Conservation (phyloP, 2,888 invertebrate genomes). For the Cerastis leucographa region DNA sequence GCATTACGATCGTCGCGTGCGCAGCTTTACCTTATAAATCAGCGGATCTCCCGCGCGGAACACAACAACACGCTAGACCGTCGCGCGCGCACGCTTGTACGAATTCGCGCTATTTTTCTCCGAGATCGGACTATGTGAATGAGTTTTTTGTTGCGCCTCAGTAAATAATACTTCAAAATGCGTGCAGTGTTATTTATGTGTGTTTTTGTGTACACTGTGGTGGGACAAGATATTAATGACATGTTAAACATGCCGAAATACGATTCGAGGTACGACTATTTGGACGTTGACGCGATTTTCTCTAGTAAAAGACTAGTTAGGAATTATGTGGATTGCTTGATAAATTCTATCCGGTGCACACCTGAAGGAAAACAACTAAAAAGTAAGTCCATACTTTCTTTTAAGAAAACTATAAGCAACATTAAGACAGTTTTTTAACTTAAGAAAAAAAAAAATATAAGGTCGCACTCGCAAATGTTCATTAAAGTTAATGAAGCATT, state of each 20-base stretch:
- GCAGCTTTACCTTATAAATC: slow-evolving; percentile 64
- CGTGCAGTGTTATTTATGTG: slow-evolving; percentile 78
- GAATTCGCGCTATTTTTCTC: slow-evolving; percentile 63
- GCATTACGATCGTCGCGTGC: slow-evolving; percentile 56
- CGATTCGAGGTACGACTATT: slow-evolving; percentile 92
- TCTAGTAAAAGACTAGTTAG: slow-evolving; percentile 92
- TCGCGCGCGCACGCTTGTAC: slow-evolving; percentile 75
- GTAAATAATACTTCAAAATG: slow-evolving; percentile 73
- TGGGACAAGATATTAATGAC: slow-evolving; percentile 80
- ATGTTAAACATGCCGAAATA: slow-evolving; percentile 86
- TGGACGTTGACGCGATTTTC: slow-evolving; percentile 93
- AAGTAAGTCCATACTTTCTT: slow-evolving; percentile 89
- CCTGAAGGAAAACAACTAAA: slow-evolving; percentile 93
- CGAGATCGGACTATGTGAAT: slow-evolving; percentile 46
- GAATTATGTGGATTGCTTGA: slow-evolving; percentile 93
- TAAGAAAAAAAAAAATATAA: background rate
- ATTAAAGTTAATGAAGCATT: background rate
- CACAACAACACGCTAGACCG: slow-evolving; percentile 72
- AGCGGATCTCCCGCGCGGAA: slow-evolving; percentile 65
- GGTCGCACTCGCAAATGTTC: background rate
- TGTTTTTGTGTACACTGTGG: slow-evolving; percentile 77
- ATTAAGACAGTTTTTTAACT: background rate
- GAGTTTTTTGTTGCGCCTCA: slow-evolving; percentile 17
- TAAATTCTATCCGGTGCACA: slow-evolving; percentile 92
- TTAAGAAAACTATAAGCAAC: background rate